Conservation (phyloP, 23 tunicate species). For the Oikopleura dioica region DNA sequence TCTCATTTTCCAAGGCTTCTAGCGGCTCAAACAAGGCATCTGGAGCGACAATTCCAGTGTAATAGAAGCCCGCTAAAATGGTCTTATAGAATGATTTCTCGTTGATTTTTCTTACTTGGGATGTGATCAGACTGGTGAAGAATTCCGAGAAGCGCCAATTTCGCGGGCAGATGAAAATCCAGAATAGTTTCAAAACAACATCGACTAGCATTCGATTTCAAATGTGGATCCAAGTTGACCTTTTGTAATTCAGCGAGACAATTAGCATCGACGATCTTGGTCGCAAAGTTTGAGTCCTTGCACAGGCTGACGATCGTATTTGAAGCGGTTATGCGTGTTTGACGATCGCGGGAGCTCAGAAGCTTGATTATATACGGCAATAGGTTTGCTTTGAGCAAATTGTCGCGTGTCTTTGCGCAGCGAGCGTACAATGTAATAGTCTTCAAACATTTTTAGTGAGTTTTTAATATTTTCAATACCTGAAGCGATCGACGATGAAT, state of each 20-base stretch:
- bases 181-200: no score
- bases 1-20: no score
- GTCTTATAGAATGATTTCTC: no score
- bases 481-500: not conserved
- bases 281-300: not conserved
- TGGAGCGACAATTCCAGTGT: no score
- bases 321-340: not conserved
- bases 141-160: not conserved
- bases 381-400: not conserved
- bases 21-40: no score
- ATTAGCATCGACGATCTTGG: not conserved
- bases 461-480: no score
- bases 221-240: not conserved
- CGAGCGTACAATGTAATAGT: not conserved
- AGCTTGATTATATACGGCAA: not conserved
- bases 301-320: not conserved
- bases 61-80: no score
- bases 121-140: not conserved
- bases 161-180: constrained; percentile 1
- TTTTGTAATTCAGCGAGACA: not conserved
- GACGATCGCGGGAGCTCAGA: not conserved
- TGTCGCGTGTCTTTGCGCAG: not conserved
- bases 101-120: no score
- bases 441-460: no score
- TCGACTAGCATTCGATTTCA: no score